These are phyloP conservation scores for Metacarcinus magister DNA, from an alignment of 2,888 invertebrate species.

Conservation along the genomic window DNA sequence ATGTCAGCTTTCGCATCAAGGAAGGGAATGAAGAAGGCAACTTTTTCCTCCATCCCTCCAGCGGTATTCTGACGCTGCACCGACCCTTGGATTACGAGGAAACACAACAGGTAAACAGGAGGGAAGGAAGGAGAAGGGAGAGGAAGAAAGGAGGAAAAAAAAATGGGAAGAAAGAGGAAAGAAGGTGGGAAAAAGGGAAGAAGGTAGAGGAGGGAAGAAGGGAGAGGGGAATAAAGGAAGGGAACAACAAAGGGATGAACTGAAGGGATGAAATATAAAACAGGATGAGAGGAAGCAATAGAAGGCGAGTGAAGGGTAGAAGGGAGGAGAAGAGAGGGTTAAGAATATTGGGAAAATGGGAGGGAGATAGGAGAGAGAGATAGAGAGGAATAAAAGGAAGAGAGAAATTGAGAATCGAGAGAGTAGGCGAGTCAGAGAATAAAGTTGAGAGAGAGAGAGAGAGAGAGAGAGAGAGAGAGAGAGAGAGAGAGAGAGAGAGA, in stretches of 20 bases:
- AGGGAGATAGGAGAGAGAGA: neutral
- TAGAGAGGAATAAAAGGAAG: neutral
- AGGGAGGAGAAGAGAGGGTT: neutral
- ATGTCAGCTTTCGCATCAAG: neutral
- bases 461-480: neutral
- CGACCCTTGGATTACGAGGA: constrained; percentile 16
- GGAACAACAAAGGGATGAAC: neutral
- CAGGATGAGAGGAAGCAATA: neutral
- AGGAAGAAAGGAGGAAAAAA: neutral
- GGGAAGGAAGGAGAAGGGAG: neutral
- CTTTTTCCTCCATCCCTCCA: constrained; percentile 3
- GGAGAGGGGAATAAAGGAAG: neutral
- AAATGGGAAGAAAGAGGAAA: neutral
- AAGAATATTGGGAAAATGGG: neutral
- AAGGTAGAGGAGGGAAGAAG: neutral
- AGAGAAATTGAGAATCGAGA: neutral
- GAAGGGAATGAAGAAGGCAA: neutral
- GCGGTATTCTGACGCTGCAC: neutral
- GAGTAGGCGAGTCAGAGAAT: neutral
- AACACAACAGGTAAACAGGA: neutral
- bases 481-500: constrained; percentile 2
- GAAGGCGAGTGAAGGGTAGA: neutral
- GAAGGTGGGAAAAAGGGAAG: too few relatives aligned
- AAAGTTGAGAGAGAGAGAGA: neutral
- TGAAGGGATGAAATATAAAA: neutral